phyloP scores from a whole-genome alignment of 2,888 invertebrate species.

The Andrena marginata region DNA sequence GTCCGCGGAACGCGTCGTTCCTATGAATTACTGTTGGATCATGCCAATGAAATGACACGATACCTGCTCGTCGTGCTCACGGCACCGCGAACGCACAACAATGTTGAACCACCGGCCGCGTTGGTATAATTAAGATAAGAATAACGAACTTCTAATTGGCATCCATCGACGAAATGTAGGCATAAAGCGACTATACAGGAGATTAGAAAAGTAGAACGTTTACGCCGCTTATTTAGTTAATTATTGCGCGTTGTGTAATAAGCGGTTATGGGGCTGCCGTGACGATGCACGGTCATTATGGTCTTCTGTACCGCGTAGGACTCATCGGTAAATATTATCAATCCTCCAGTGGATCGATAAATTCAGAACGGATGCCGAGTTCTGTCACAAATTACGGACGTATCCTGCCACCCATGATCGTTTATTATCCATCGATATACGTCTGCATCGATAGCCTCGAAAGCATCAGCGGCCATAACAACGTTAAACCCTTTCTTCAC shows the following conservation, averaged over 20 bases:
- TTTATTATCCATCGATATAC: conserved; percentile 27
- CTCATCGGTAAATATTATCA: conserved; percentile 45
- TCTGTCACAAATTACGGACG: conserved; percentile 30
- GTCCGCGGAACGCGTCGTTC: not conserved
- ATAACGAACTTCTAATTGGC: conserved; percentile 62
- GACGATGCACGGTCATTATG: conserved; percentile 18
- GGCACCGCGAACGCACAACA: conserved; percentile 28
- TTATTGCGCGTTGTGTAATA: conserved; percentile 57
- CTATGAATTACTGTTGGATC: conserved; percentile 21
- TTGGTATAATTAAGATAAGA: conserved; percentile 60
- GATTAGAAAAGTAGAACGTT: conserved; percentile 72
- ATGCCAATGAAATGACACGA: conserved; percentile 22
- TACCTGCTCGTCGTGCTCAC: not conserved
- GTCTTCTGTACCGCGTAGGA: not conserved
- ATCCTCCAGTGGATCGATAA: conserved; percentile 33
- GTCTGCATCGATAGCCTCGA: not conserved
- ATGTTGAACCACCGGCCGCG: conserved; percentile 33
- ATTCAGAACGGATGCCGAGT: conserved; percentile 33
- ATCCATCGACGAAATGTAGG: conserved; percentile 44
- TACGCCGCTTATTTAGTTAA: conserved; percentile 62
- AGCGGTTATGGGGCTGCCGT: conserved; percentile 15
- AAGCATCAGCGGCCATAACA: not conserved
- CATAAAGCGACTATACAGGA: conserved; percentile 43
- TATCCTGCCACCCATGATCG: conserved; percentile 29
- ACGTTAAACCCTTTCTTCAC: conserved; percentile 15